Percentiles rank a stretch among this genome's conserved stretches.
Conservation (phyloP, 1,140 invertebrate genomes). For the Dinoponera quadriceps region DNA sequence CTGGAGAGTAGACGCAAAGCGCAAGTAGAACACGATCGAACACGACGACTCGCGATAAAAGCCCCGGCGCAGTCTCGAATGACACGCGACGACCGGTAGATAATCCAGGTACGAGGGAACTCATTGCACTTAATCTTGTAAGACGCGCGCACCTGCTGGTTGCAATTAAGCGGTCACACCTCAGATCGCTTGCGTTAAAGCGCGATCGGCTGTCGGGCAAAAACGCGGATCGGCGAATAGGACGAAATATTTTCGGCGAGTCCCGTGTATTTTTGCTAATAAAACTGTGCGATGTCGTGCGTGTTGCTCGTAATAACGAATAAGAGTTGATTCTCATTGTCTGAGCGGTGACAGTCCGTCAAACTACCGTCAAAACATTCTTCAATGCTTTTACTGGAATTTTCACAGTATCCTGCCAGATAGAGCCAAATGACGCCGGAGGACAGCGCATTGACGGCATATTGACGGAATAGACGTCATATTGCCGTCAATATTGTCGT, state of each 20-base stretch:
- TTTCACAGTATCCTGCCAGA: too few species aligned
- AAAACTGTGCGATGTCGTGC: conserved; percentile 65
- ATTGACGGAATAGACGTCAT: too few species aligned
- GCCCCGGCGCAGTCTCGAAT: conserved; percentile 34
- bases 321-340: too few species aligned
- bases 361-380: too few species aligned
- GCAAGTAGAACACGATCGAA: conserved; percentile 26
- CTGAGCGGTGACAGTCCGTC: too few species aligned
- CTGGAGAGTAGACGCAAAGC: conserved; percentile 1
- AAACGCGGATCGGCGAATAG: conserved; percentile 14
- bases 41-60: conserved; percentile 26
- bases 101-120: background rate
- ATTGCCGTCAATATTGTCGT: too few species aligned
- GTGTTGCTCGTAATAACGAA: conserved; percentile 62
- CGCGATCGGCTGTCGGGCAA: conserved; percentile 5
- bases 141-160: conserved; percentile 26
- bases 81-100: background rate
- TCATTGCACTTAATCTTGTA: conserved; percentile 35
- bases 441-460: too few species aligned
- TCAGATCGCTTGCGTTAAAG: conserved; percentile 2
- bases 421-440: too few species aligned
- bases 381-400: too few species aligned
- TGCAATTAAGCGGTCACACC: conserved; percentile 12
- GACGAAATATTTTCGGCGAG: conserved; percentile 14
- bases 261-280: conserved; percentile 72